Evolutionary conservation across 2,113 vertebrate genomes (phyloP).

Genomic region (Chrysemys picta): DNA sequence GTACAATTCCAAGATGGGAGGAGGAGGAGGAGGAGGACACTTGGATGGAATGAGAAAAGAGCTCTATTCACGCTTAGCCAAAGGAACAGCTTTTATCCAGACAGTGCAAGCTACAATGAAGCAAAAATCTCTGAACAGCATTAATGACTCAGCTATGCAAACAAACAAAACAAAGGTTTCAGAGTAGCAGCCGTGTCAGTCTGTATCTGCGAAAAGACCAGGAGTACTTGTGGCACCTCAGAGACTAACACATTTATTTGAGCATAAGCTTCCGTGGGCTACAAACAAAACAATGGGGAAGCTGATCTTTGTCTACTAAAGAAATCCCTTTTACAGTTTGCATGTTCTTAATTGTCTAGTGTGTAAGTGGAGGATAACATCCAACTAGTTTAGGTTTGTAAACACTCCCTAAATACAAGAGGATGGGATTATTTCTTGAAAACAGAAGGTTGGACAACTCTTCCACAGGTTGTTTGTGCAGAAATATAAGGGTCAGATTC

Average conservation of each 20-base stretch:
- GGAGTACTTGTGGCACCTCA: no score
- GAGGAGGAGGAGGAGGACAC: no score
- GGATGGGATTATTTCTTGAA: not conserved
- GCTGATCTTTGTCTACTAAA: not conserved
- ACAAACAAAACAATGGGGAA: not conserved
- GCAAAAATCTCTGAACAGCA: not conserved
- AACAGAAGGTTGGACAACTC: not conserved
- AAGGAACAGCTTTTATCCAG: not conserved
- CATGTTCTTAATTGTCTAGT: not conserved
- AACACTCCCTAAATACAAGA: no score
- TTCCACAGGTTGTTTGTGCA: accelerated
- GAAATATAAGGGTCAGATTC: not conserved
- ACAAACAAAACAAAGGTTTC: not conserved
- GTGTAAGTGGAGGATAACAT: not conserved
- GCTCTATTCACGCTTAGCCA: accelerated
- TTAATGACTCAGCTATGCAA: not conserved
- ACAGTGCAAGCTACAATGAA: not conserved
- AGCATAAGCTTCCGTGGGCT: no score
- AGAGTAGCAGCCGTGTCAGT: no score
- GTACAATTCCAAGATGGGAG: not conserved
- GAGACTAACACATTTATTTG: no score
- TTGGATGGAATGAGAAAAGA: not conserved
- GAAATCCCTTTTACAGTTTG: not conserved
- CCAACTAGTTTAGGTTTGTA: accelerated
- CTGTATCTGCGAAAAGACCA: no score